Evolutionary conservation across 2,113 vertebrate genomes (phyloP).

Genomic region (Podilymbus podiceps): DNA sequence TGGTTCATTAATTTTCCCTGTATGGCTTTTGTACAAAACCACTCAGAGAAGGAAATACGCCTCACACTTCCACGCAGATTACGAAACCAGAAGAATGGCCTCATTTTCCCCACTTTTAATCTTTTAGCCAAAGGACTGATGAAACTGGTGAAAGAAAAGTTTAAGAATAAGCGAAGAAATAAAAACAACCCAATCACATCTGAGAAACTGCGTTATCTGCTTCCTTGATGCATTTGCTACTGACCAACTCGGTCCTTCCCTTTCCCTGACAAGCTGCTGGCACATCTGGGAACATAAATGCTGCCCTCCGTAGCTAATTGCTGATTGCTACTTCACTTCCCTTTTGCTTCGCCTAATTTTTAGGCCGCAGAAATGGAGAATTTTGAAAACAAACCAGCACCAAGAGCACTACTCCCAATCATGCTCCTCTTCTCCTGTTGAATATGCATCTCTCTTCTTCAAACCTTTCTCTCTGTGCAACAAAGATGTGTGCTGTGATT

Average conservation of each 20-base stretch:
- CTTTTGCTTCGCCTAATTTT: not conserved
- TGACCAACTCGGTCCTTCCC: not conserved
- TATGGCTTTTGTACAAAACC: not conserved
- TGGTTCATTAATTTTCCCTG: not conserved
- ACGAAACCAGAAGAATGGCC: not conserved
- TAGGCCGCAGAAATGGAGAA: not conserved
- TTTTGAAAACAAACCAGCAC: not conserved
- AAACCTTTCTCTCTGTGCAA: not conserved
- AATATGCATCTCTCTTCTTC: not conserved
- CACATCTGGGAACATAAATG: not conserved
- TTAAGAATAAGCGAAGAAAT: not conserved
- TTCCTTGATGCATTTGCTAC: not conserved
- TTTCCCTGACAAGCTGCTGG: not conserved
- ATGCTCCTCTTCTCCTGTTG: not conserved
- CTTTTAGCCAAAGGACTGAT: not conserved
- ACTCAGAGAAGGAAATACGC: not conserved
- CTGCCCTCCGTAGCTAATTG: not conserved
- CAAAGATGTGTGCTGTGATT: not conserved
- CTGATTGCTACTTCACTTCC: not conserved
- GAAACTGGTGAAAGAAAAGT: not conserved
- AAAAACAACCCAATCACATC: fast-evolving
- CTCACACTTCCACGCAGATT: not conserved
- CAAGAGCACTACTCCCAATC: not conserved
- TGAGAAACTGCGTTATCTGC: not conserved
- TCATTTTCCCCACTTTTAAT: not conserved